Conservation (phyloP, 2,888 invertebrate genomes). For the Yponomeuta evonymella region DNA sequence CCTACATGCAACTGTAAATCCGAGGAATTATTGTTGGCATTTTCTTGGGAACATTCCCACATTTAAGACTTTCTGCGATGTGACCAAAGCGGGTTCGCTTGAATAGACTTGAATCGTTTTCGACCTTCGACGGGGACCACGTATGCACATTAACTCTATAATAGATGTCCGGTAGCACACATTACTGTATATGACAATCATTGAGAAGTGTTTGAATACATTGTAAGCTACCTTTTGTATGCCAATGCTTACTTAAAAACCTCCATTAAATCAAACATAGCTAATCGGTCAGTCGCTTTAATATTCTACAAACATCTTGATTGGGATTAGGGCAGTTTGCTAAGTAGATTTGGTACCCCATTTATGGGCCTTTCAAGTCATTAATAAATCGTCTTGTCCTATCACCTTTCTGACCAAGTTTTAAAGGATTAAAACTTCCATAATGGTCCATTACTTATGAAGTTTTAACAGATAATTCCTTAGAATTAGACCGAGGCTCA, state of each 20-base stretch:
- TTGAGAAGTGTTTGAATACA: no score
- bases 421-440: conserved; percentile 29
- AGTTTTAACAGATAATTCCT: conserved; percentile 36
- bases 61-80: background rate
- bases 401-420: conserved; percentile 30
- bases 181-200: no score
- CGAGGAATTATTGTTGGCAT: conserved; percentile 3
- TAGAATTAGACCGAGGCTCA: conserved; percentile 23
- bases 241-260: background rate
- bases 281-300: background rate
- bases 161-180: no score
- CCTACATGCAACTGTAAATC: background rate
- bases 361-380: conserved; percentile 31
- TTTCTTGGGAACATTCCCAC: background rate
- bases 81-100: background rate
- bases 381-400: conserved; percentile 42
- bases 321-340: background rate
- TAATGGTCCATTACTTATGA: conserved; percentile 41
- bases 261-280: background rate
- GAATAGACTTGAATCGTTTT: background rate
- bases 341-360: background rate
- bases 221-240: no score
- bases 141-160: background rate
- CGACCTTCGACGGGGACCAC: background rate
- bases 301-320: background rate